A percentile compares a stretch with the other conserved stretches of the same genome.
phyloP scores from a whole-genome alignment of 2,888 invertebrate genomes.

The Tupiocoris notatus region DNA sequence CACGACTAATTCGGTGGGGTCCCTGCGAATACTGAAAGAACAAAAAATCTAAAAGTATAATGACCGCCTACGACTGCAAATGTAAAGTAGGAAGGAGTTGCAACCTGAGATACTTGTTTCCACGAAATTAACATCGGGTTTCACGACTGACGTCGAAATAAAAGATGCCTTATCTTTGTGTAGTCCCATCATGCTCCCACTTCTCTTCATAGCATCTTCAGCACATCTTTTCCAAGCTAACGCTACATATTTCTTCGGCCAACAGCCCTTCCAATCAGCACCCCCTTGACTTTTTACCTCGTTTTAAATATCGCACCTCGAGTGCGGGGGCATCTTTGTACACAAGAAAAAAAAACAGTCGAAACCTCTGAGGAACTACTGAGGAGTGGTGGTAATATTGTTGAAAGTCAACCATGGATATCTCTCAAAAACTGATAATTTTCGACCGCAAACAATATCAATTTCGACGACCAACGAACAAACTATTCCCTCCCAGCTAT shows the following conservation, averaged over 20 bases:
- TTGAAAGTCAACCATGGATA: too few species aligned
- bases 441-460: too few species aligned
- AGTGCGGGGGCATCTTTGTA: too few species aligned
- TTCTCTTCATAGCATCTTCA: too few species aligned
- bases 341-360: too few species aligned
- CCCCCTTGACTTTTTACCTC: not conserved
- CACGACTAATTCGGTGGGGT: conserved; percentile 40
- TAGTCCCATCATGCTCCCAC: not conserved
- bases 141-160: conserved; percentile 40
- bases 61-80: conserved; percentile 40
- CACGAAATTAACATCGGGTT: conserved; percentile 43
- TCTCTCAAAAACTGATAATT: too few species aligned
- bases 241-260: not conserved
- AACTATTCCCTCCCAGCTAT: too few species aligned
- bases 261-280: not conserved
- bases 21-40: not conserved
- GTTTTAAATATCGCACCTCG: not conserved
- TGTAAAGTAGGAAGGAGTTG: conserved; percentile 37
- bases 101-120: conserved; percentile 43
- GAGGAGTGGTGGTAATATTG: too few species aligned
- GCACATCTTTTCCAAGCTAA: not conserved
- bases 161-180: conserved; percentile 37
- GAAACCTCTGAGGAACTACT: too few species aligned
- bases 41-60: conserved; percentile 42
- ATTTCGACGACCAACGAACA: too few species aligned